Evolutionary conservation across 2,113 vertebrate genomes (phyloP), one percentile per base, ranked within the genome.

Genomic region (Odontesthes bonariensis): DNA sequence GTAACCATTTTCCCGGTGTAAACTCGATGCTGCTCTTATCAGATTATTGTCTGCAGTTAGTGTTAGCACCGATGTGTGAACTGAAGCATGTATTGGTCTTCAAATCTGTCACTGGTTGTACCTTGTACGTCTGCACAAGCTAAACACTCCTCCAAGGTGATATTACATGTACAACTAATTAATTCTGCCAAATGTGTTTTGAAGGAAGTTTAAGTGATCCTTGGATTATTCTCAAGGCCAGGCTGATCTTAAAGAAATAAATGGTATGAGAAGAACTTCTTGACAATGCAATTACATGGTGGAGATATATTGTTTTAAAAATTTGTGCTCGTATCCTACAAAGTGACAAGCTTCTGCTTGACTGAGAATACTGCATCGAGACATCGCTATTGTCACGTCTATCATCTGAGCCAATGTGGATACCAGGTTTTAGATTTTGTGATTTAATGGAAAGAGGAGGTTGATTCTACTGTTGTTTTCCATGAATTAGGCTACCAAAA

Each of bases 31-130:
- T 66, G 52, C 51, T 56, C 46, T 68, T 67, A 71, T n/a, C 38
- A 23, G 19, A 22, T 40, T 61, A 40, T 71, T 67, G 55, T 70
- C 17, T 60, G 35, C 27, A 19, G 19, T 19, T 73, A 82, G 79
- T 59, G 22, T 52, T 72, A 42, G 52, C 38, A 73, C 11, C 12
- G 27, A 61, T 38, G 2, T 51, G 20, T 42, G 52, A 56, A 71
- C 11, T 53, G 14, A 76, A 58, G 55, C 19, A 59, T 47, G 20
- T 64, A 38, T 35, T 65, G 27, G 58, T 23, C 47, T 75, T 27
- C 6, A 40, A 27, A 63, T 44, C 23, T 58, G 22, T 69, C 6
- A 47, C 8, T 23, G 6, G 27, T 63, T 11, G 62, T 23, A 19
- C 22, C 22, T 4, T 58, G 5, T 14, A 44, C 35, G 16, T 44